Evolutionary conservation across 2,113 vertebrate genomes (phyloP).

Genomic region (Tapirus terrestris): DNA sequence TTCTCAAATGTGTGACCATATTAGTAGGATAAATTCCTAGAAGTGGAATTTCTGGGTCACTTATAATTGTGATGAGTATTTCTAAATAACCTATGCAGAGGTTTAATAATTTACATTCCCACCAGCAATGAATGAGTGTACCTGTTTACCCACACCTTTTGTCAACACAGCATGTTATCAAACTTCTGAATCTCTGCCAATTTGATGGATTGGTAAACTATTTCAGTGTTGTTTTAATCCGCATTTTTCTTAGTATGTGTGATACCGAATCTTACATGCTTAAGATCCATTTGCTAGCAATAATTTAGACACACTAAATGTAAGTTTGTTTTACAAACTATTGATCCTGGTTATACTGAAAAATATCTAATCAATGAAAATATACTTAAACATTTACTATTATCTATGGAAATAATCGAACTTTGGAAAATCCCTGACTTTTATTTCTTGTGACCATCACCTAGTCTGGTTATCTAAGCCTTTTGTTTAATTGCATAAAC

Average conservation of each 20-base stretch:
- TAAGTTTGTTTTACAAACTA: background rate
- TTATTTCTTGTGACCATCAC: background rate
- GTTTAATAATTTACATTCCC: background rate
- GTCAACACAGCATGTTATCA: background rate
- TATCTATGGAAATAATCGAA: background rate
- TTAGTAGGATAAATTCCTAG: background rate
- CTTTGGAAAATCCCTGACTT: constrained; percentile 40
- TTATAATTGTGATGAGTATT: background rate
- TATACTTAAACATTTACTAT: background rate
- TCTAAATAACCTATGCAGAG: background rate
- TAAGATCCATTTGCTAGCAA: background rate
- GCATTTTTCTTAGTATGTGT: background rate
- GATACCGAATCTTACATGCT: background rate
- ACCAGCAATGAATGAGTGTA: background rate
- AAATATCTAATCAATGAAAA: background rate
- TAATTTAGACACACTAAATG: background rate
- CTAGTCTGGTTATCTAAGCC: background rate
- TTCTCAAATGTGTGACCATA: background rate
- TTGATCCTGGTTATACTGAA: background rate
- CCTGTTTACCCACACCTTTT: background rate
- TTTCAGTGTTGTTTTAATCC: background rate
- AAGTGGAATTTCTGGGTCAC: background rate
- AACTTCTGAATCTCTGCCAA: background rate
- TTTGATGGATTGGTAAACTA: background rate
- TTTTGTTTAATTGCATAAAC: constrained; percentile 26